Base-by-base conservation (phyloP, 2,797 vertebrate species). In the Pseudochirops corinnae region DNA sequence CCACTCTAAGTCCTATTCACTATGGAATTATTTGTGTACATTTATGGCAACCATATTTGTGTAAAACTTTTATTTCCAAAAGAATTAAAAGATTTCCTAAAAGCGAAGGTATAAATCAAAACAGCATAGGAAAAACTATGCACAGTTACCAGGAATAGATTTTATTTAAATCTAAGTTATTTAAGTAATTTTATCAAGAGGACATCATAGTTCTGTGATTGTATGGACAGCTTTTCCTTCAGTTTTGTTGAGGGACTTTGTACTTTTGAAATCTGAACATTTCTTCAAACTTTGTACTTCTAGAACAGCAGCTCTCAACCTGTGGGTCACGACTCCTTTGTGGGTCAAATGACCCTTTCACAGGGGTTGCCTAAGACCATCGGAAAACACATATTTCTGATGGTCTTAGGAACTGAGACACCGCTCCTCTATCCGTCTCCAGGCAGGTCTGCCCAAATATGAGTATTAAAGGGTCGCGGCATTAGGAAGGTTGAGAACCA, bases 131-230 rank as follows among this genome's bases (percentile, higher is more conserved):
- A 18, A 82, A 82, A 46, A 9, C 62, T 46, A 82, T 26, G 39
- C 39, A 46, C 39, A 82, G n/a, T 74, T 39, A 16, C 14, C n/a
- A 74, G 67, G n/a, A 14, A 39, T 74, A 21, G n/a, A n/a, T 67
- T n/a, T 67, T 14, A 67, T 67, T 67, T 67, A 62, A 95, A n/a
- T 91, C 29, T 33, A 82, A 4, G 1, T 93, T 91, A 31, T 50
- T 90, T 90, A 96, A 95, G 57, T 28, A 12, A 92, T 33, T 50
- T 90, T 82, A 29, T 94, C 31, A 74, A 94, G 67, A 92, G 57
- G 95, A 55, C 87, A 90, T 57, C 33, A 5, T 93, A 92, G 58
- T 14, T 94, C 62, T 24, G 39, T 82, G 39, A 46, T 9, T 2
- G 16, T 46, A 74, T 39, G 6, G 16, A 74, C n/a, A 46, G 55